Evolutionary conservation across 2,888 invertebrate genomes (phyloP).

Genomic region (Bombyx huttoni): DNA sequence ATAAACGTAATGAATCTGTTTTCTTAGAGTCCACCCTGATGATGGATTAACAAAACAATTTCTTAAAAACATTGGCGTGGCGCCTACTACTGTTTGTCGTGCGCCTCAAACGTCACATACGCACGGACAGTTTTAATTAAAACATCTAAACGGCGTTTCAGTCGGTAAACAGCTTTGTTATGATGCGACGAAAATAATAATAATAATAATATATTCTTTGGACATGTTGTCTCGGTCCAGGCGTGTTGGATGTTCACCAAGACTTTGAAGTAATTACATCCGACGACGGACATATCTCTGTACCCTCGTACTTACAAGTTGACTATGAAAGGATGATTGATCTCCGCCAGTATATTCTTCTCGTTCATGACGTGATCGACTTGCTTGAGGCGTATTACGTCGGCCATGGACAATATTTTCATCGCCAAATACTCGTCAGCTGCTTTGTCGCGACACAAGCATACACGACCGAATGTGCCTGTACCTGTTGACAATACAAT

Average conservation of each 20-base stretch:
- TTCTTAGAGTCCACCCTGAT: too few relatives aligned
- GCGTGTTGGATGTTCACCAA: constrained; percentile 19
- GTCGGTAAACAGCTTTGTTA: constrained; percentile 21
- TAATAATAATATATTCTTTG: constrained; percentile 11
- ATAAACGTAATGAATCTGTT: too few relatives aligned
- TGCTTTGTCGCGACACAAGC: constrained; percentile 87
- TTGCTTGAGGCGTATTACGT: constrained; percentile 95
- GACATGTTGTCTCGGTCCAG: constrained; percentile 14
- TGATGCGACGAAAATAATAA: constrained; percentile 18
- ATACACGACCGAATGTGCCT: constrained; percentile 96
- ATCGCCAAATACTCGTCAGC: constrained; percentile 89
- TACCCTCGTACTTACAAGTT: constrained; percentile 63
- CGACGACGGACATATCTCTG: not conserved
- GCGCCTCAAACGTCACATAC: constrained; percentile 33
- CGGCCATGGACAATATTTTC: constrained; percentile 94
- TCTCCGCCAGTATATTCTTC: constrained; percentile 90
- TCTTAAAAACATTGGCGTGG: constrained; percentile 21
- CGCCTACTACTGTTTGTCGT: constrained; percentile 30
- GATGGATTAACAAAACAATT: too few relatives aligned
- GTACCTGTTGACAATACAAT: constrained; percentile 75
- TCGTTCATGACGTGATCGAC: constrained; percentile 98
- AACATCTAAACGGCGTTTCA: constrained; percentile 15
- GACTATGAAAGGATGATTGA: constrained; percentile 96
- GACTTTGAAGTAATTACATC: not conserved
- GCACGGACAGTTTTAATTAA: constrained; percentile 27